Evolutionary conservation across 2,888 invertebrate species (phyloP).

Genomic region (Herminia tarsipennalis): DNA sequence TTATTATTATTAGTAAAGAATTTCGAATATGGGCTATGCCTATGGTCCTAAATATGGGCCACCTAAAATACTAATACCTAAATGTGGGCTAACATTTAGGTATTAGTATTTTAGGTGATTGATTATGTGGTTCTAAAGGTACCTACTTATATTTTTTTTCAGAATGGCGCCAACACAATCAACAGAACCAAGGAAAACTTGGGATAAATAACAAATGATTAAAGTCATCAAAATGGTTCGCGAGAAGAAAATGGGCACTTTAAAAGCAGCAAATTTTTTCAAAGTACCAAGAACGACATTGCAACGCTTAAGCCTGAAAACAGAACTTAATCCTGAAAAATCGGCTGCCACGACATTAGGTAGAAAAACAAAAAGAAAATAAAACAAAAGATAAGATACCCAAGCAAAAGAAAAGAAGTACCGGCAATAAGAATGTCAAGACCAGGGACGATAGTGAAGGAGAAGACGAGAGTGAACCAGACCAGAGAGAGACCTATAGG

Average conservation of each 20-base stretch:
- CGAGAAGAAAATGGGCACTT: neutral
- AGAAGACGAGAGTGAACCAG: slow-evolving; percentile 4
- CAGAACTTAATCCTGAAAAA: neutral
- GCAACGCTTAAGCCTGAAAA: neutral
- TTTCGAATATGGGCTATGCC: neutral
- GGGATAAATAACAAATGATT: neutral
- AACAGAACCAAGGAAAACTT: neutral
- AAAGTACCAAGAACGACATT: neutral
- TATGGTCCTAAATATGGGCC: neutral
- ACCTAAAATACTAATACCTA: no score
- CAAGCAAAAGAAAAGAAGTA: no score
- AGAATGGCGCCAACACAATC: neutral
- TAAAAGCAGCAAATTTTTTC: neutral
- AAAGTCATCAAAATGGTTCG: neutral
- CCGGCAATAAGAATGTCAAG: neutral
- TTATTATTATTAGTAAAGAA: no score
- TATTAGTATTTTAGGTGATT: no score
- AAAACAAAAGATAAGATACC: neutral
- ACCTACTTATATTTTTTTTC: neutral
- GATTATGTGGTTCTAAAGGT: neutral
- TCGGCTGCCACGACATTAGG: neutral
- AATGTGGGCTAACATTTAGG: no score
- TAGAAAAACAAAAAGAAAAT: neutral
- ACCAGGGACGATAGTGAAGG: neutral
- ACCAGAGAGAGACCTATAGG: slow-evolving; percentile 6